Base-by-base conservation (phyloP, 2,888 invertebrate species). In the Atrina japonica region DNA sequence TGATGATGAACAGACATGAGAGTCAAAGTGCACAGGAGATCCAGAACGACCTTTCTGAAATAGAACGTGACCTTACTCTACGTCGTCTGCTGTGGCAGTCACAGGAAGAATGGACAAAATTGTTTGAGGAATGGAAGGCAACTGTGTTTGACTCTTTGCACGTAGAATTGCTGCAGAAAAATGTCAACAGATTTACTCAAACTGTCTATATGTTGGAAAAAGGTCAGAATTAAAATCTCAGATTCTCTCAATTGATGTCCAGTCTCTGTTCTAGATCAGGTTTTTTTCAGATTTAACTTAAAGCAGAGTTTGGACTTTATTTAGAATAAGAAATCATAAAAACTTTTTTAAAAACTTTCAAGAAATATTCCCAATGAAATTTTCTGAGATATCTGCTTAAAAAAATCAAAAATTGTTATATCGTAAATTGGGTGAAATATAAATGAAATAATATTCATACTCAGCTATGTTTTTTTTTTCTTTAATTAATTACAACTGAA, bases 181-280 rank as follows among this genome's bases (percentile, higher is more conserved):
- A 86, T 80, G 89, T 90, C 58, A 90, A 88, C 76, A 82, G 88
- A 66, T 89, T 90, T 75, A 90, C 88, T 35, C 90, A 90, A 77
- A 90, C 90, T n/a, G 86, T 90, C n/a, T 90, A 88, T 76, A 88
- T 90, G 88, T 80, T 90, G 49, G 90, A 90, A 74, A 90, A 90
- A 87, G 90, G 90, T 89, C 45, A 72, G 61, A 3, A 6, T 25
- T 27, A 27, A 11, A 30, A n/a, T 3, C 2, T 43, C 2, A n/a
- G 43, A 43, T 43, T 43, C 43, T n/a, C n/a, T 43, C 43, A 43
- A n/a, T n/a, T n/a, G n/a, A n/a, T n/a, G n/a, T n/a, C n/a, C n/a
- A n/a, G n/a, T n/a, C n/a, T n/a, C n/a, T n/a, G n/a, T n/a, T n/a
- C n/a, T n/a, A n/a, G n/a, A n/a, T n/a, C n/a, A n/a, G n/a, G n/a